Evolutionary conservation across 2,797 vertebrate species (phyloP), one percentile per base, ranked within the genome.

Genomic region (Gymnoscopelus microlampas): DNA sequence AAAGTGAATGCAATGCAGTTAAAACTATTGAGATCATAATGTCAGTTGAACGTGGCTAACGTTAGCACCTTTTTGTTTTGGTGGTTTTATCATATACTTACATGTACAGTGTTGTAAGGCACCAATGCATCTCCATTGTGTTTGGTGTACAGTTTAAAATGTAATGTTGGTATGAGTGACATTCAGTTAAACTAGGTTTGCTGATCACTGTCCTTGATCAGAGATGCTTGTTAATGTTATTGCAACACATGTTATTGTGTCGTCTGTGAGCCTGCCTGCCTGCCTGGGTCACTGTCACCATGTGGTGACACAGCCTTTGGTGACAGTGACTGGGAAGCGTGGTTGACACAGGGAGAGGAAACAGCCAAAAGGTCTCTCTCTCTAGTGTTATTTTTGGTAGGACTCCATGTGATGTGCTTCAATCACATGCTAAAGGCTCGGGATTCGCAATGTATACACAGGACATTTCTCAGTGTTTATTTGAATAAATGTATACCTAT

Each of bases 231-330:
- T 6, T 10, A 55, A 3, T 23, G 29, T 13, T 74, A 66, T 85
- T 88, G 79, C 72, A 74, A 82, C 81, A 85, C 63, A 12, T 44
- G 65, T 59, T 62, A 29, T 9, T 78, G 69, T 81, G 74, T 77
- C 53, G 19, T 19, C 35, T 44, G 9, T 58, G 71, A 77, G n/a
- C n/a, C 63, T 26, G 1, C 26, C 64, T 69, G 60, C 58, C 48
- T 19, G n/a, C n/a, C n/a, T 19, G 19, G 19, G 19, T 19, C 5
- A 7, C 51, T 47, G 51, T 50, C 53, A 47, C n/a, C 62, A 60
- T 29, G 12, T 44, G 39, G 9, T 47, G 19, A 49, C 26, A 14
- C 13, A 7, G n/a, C 29, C 9, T 50, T 39, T 35, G 19, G 4
- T 53, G 15, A 53, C 48, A 39, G 1, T 71, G 56, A 48, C 13